Conservation (phyloP, 2,888 invertebrate genomes). For the Hirtodrosophila confusa region DNA sequence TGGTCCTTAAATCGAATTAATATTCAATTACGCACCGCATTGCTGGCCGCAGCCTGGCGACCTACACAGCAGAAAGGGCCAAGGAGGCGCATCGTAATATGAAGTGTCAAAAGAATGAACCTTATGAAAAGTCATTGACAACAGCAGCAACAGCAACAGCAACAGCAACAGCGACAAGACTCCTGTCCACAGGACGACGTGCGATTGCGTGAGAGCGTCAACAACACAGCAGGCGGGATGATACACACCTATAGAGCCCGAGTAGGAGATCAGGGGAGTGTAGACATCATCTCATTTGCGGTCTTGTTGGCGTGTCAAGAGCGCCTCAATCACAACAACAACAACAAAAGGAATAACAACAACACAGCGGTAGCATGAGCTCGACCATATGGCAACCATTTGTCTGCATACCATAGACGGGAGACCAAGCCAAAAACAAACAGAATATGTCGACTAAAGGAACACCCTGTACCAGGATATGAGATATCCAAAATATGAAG, state of each 20-base stretch:
- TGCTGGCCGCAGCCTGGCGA: not conserved
- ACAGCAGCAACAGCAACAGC: slow-evolving; percentile 11
- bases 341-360: slow-evolving; percentile 13
- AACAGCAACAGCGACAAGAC: not conserved
- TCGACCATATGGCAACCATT: slow-evolving; percentile 64
- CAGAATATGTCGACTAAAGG: not conserved
- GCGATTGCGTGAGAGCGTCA: slow-evolving; percentile 63
- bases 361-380: slow-evolving; percentile 17
- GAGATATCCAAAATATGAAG: too few species aligned
- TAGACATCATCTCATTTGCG: slow-evolving; percentile 74
- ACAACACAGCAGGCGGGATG: slow-evolving; percentile 37
- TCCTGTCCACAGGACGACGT: slow-evolving; percentile 48
- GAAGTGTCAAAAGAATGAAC: slow-evolving; percentile 60
- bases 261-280: not conserved
- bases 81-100: slow-evolving; percentile 32
- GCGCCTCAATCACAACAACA: slow-evolving; percentile 29
- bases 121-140: slow-evolving; percentile 66
- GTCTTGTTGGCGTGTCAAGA: slow-evolving; percentile 71
- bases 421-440: not conserved
- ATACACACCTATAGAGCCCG: slow-evolving; percentile 26
- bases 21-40: slow-evolving; percentile 14
- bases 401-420: slow-evolving; percentile 9
- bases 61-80: slow-evolving; percentile 17
- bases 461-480: slow-evolving; percentile 3
- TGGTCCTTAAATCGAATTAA: slow-evolving; percentile 32